Evolutionary conservation across 2,113 vertebrate species (phyloP).

Genomic region (Gila orcuttii): DNA sequence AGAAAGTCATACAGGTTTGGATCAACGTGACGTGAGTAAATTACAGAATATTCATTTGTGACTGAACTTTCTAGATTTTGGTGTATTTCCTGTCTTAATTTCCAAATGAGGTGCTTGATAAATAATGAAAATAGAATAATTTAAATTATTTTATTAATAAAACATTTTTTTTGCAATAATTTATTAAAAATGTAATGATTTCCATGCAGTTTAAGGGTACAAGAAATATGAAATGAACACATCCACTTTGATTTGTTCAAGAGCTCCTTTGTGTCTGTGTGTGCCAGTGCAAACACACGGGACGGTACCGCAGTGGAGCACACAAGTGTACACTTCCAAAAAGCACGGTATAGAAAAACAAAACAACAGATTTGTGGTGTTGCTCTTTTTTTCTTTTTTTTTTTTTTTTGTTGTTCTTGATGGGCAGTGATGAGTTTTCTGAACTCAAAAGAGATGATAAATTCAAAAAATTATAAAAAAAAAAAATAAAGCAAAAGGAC

Average conservation of each 20-base stretch:
- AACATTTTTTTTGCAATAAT: conserved; percentile 85
- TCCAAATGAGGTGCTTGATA: not conserved
- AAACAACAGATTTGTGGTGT: conserved; percentile 70
- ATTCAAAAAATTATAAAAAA: not conserved
- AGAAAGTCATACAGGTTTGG: not conserved
- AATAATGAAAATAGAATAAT: conserved; percentile 44
- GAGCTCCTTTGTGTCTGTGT: conserved; percentile 52
- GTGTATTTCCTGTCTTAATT: not conserved
- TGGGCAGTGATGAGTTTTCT: conserved; percentile 70
- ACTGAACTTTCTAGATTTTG: not conserved
- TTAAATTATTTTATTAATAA: conserved; percentile 87
- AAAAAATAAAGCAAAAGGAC: conserved; percentile 19
- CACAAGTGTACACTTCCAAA: conserved; percentile 81
- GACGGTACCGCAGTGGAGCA: conserved; percentile 82
- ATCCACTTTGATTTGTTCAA: conserved; percentile 82
- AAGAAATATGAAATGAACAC: conserved; percentile 84
- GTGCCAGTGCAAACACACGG: conserved; percentile 73
- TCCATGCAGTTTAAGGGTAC: conserved; percentile 88
- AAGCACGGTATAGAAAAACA: conserved; percentile 80
- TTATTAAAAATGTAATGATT: conserved; percentile 86
- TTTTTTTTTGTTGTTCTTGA: conserved; percentile 67
- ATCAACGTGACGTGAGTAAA: not conserved
- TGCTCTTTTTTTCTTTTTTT: conserved; percentile 54
- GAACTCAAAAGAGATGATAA: conserved; percentile 67
- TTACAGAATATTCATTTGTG: not conserved